Evolutionary conservation across 2,888 invertebrate genomes (phyloP), one percentile per base, ranked within the genome.

Genomic region (Hemithea aestivaria): DNA sequence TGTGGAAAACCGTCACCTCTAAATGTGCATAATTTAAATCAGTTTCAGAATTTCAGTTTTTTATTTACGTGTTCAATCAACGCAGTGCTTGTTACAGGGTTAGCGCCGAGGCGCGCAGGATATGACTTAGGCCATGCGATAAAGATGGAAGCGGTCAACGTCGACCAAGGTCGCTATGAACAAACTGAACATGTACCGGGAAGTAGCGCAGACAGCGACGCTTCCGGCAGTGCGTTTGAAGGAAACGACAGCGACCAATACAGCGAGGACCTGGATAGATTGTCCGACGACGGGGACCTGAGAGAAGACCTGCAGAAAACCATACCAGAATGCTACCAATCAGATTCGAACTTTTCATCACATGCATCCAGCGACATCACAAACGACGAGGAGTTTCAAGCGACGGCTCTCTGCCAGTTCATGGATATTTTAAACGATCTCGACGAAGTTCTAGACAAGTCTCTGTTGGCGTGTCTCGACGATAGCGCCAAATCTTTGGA

Each of bases 401-500:
- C 87, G 20, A 77, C 83, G 34, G 87, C 85, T 11, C 69, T 87
- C 40, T 80, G 81, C 56, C 83, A 87, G 53, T 87, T 87, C 61
- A 83, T 90, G 78, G 81, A 88, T 62, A 88, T 90, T 45, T 71
- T 90, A 49, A 87, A 88, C 56, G 89, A 89, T 62, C 69, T 90
- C 47, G 90, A 90, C 65, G 88, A 89, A 63, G 87, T 90, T 41
- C 65, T 90, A 51, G 89, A 90, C 54, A 88, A 87, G 49, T 89
- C 88, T 35, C 58, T 89, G 41, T 62, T 85, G 32, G 81, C 80
- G 35, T 79, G 82, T 48, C 74, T 85, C 29, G 84, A 85, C 48
- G 80, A 83, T 52, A 66, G 66, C 46, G 58, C 73, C 20, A 75
- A 74, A 49, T 63, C 54, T 23, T 69, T 75, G 41, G 80, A 81